Evolutionary conservation across 2,797 vertebrate species (phyloP), one percentile per base, ranked within the genome.

Genomic region (Percopsis omiscomaycus): DNA sequence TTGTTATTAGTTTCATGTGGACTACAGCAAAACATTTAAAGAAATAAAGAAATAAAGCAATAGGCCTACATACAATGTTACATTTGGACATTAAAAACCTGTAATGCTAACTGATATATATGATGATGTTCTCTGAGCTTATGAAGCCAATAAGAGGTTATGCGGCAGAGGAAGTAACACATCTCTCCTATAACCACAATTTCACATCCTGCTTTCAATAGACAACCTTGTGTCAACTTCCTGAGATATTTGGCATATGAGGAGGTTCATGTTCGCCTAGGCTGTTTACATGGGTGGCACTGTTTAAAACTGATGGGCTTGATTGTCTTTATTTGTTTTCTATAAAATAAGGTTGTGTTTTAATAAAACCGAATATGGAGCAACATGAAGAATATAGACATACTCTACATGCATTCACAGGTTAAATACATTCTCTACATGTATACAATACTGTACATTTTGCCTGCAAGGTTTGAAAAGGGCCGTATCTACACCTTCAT

Each of bases 401-500:
- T 22, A 22, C 22, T 22, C 32, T 37, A 37, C 32, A 37, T 37
- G 32, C 5, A 37, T 37, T 22, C 22, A 22, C 22, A 22, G 22
- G 22, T 22, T 37, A 6, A 37, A 37, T 37, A 4, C 32, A 3
- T 37, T 37, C 22, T 51, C 22, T 51, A 51, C 30, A 9, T 37
- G 54, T 29, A 15, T 37, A 9, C 54, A 32, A 14, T 15, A 49
- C 13, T 15, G 15, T 51, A 9, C 11, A 37, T 51, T 22, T 51
- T 3, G 65, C 29, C 44, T 13, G 0, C 14, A 80, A 98, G 96
- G 92, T 98, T 98, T 42, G 86, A 93, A 45, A 94, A 93, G 58
- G 92, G 92, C 1, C 89, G 90, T 0, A 98, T 97, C 87, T 98
- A 98, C 86, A 97, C 96, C 10, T 98, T 94, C 80, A 98, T 98